A percentile compares a stretch with the other conserved stretches of the same genome.
Evolutionary conservation across 1,140 invertebrate species (phyloP).

Genomic region (Sycophaga agraensis): DNA sequence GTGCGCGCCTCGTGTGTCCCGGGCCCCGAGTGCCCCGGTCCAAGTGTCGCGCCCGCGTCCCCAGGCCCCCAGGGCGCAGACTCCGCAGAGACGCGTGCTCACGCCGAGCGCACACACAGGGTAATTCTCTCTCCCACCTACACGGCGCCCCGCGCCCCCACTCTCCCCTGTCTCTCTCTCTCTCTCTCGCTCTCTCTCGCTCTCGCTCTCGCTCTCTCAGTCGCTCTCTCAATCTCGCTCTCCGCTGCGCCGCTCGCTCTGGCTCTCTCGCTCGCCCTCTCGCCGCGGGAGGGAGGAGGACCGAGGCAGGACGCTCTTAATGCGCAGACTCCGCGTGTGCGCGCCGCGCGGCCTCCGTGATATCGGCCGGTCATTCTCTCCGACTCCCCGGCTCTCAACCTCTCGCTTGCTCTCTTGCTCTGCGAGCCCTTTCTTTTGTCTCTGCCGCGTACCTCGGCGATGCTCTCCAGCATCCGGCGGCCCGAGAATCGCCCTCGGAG

Average conservation of each 20-base stretch:
- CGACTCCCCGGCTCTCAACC: not conserved
- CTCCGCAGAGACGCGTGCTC: not conserved
- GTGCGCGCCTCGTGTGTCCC: no score
- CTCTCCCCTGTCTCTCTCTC: conserved; percentile 26
- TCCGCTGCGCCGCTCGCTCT: not conserved
- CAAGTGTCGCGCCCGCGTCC: no score
- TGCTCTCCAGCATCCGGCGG: not conserved
- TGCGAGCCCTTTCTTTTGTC: no score
- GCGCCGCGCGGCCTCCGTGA: no score
- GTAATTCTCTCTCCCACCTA: not conserved
- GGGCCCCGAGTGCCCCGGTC: no score
- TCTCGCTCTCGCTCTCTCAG: not conserved
- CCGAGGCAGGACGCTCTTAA: no score
- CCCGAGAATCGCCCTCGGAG: no score
- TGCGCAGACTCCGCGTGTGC: no score
- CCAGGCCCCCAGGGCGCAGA: no score
- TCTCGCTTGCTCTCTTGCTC: not conserved
- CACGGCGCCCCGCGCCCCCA: not conserved
- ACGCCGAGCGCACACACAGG: not conserved
- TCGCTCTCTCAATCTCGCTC: not conserved
- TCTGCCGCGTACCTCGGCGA: not conserved
- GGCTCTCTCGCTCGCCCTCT: not conserved
- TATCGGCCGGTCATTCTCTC: no score
- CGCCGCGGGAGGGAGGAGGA: no score
- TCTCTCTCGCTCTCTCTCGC: not conserved